Evolutionary conservation across 2,888 invertebrate genomes (phyloP).

Genomic region (Hypena proboscidalis): DNA sequence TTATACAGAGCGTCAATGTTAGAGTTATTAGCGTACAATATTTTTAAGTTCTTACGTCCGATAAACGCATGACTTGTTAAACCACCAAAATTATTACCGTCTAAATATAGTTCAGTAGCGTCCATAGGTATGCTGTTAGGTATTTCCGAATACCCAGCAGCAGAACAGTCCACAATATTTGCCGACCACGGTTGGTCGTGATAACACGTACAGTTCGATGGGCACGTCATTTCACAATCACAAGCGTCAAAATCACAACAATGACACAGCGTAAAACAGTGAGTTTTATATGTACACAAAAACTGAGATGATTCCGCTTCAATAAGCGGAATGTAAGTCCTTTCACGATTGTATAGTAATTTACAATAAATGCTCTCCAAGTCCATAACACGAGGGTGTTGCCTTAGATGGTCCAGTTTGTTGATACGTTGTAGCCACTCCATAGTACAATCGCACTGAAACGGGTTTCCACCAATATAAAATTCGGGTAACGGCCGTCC

Average conservation of each 20-base stretch:
- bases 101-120: slow-evolving; percentile 97
- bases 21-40: slow-evolving; percentile 95
- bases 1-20: slow-evolving; percentile 94
- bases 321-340: slow-evolving; percentile 93
- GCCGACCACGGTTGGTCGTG: slow-evolving; percentile 97
- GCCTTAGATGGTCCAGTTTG: slow-evolving; percentile 91
- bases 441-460: slow-evolving; percentile 97
- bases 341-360: slow-evolving; percentile 93
- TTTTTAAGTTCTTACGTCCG: slow-evolving; percentile 94
- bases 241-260: slow-evolving; percentile 99
- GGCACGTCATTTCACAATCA: slow-evolving; percentile 99
- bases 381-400: slow-evolving; percentile 96
- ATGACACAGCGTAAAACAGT: slow-evolving; percentile 97
- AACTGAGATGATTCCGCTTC: slow-evolving; percentile 96
- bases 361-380: slow-evolving; percentile 95
- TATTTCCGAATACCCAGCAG: slow-evolving; percentile 91
- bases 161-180: slow-evolving; percentile 96
- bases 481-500: slow-evolving; percentile 93
- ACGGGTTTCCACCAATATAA: slow-evolving; percentile 97
- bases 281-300: slow-evolving; percentile 95
- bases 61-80: slow-evolving; percentile 95
- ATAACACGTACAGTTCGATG: slow-evolving; percentile 96
- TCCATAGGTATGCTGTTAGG: slow-evolving; percentile 97
- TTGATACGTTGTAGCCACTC: slow-evolving; percentile 98
- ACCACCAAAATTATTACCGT: slow-evolving; percentile 95